phyloP scores from a whole-genome alignment of 1,140 invertebrate species.

The Scaptodrosophila lebanonensis region DNA sequence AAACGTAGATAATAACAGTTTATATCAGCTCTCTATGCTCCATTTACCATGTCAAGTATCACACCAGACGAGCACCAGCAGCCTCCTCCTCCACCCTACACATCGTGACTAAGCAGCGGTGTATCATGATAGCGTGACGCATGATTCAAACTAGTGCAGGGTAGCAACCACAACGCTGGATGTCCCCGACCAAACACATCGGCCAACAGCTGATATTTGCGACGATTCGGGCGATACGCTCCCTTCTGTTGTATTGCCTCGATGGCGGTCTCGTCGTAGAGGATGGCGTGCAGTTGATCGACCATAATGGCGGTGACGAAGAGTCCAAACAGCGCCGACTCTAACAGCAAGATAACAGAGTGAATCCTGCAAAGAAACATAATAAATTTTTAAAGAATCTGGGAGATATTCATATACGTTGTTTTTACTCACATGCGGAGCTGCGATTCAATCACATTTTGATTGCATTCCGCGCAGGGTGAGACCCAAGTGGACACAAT shows the following conservation, averaged over 20 bases:
- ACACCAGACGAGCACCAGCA: slow-evolving; percentile 1
- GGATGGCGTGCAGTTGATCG: slow-evolving; percentile 92
- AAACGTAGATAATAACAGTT: too few relatives aligned
- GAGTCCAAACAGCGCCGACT: slow-evolving; percentile 90
- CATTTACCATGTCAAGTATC: background rate
- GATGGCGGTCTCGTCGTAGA: slow-evolving; percentile 84
- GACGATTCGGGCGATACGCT: slow-evolving; percentile 81
- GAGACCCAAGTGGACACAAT: slow-evolving; percentile 86
- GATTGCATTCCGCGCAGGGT: slow-evolving; percentile 84
- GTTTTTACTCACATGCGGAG: slow-evolving; percentile 84
- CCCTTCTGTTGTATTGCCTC: slow-evolving; percentile 87
- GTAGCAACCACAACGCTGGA: slow-evolving; percentile 82
- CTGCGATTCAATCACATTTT: slow-evolving; percentile 84
- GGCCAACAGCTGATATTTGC: slow-evolving; percentile 83
- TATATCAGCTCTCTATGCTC: too few relatives aligned
- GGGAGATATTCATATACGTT: background rate
- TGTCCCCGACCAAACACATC: slow-evolving; percentile 90
- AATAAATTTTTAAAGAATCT: background rate
- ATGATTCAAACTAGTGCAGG: slow-evolving; percentile 80
- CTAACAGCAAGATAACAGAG: slow-evolving; percentile 89
- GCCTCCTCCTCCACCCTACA: slow-evolving; percentile 64
- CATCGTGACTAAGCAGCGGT: slow-evolving; percentile 80
- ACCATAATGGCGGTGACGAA: slow-evolving; percentile 93
- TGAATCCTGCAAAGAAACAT: slow-evolving; percentile 83
- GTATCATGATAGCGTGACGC: slow-evolving; percentile 78